Conservation (phyloP, 2,113 vertebrate species). For the Chionis minor region DNA sequence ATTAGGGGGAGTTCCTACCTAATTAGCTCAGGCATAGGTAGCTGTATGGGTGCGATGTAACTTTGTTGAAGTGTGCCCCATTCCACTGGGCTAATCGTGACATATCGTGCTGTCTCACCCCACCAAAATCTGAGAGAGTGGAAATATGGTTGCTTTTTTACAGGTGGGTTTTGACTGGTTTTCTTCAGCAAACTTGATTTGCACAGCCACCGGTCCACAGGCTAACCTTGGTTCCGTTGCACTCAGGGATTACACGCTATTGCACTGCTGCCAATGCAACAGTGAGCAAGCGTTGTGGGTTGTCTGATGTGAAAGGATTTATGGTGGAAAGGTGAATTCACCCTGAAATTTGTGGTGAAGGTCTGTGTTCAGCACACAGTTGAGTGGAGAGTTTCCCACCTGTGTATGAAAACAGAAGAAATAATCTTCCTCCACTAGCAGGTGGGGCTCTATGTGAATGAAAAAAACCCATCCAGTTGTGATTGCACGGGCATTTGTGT, state of each 20-base stretch:
- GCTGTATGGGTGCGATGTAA: neutral
- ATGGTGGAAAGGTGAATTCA: neutral
- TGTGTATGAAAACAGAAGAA: neutral
- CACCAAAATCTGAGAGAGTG: neutral
- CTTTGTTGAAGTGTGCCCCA: neutral
- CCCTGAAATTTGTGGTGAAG: neutral
- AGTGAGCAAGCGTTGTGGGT: accelerated
- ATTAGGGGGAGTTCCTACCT: neutral
- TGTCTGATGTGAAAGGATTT: neutral
- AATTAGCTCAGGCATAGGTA: neutral
- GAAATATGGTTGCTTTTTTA: neutral
- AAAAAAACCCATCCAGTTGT: neutral
- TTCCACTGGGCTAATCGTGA: neutral
- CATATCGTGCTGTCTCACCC: neutral
- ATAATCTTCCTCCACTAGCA: neutral
- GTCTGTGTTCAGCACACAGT: neutral
- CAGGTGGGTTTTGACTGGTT: neutral
- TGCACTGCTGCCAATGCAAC: neutral
- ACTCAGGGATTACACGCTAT: accelerated
- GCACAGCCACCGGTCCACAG: neutral
- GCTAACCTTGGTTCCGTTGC: neutral
- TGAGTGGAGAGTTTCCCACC: accelerated
- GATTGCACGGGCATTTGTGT: neutral
- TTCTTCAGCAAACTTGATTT: neutral
- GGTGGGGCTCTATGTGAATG: neutral